Conservation (phyloP, 2,888 invertebrate genomes). For the Ditylenchus weischeri region DNA sequence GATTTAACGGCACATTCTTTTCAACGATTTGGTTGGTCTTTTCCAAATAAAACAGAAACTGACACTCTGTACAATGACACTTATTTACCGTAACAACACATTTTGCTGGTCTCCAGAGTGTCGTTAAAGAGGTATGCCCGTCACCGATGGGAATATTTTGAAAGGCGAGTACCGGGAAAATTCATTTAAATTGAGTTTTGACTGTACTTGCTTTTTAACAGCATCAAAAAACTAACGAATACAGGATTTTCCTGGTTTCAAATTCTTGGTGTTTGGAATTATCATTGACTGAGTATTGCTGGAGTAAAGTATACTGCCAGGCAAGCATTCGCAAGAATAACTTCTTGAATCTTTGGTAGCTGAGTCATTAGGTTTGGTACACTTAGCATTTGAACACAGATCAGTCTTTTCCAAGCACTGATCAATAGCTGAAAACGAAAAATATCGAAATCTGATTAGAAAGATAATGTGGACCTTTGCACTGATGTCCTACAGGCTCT, state of each 20-base stretch:
- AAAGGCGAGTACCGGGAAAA: too few species aligned
- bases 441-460: background rate
- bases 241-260: background rate
- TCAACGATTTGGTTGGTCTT: too few species aligned
- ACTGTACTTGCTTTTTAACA: background rate
- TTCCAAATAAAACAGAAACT: too few species aligned
- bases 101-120: background rate
- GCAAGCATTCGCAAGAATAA: conserved; percentile 6
- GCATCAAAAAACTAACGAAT: conserved; percentile 8
- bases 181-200: too few species aligned
- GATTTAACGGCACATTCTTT: too few species aligned
- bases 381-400: conserved; percentile 9
- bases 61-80: too few species aligned
- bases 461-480: conserved; percentile 1
- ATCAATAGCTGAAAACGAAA: conserved; percentile 6
- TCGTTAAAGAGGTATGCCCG: too few species aligned
- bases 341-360: background rate
- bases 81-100: background rate
- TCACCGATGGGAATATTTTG: too few species aligned
- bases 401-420: background rate
- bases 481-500: background rate
- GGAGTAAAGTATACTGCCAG: background rate
- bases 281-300: background rate
- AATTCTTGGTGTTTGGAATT: conserved; percentile 1
- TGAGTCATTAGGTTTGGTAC: background rate